Percentiles rank a stretch among this genome's conserved stretches.
These are phyloP conservation scores for Sarcophaga variegata DNA, from an alignment of 2,888 invertebrate genomes.

Conservation along the genomic window DNA sequence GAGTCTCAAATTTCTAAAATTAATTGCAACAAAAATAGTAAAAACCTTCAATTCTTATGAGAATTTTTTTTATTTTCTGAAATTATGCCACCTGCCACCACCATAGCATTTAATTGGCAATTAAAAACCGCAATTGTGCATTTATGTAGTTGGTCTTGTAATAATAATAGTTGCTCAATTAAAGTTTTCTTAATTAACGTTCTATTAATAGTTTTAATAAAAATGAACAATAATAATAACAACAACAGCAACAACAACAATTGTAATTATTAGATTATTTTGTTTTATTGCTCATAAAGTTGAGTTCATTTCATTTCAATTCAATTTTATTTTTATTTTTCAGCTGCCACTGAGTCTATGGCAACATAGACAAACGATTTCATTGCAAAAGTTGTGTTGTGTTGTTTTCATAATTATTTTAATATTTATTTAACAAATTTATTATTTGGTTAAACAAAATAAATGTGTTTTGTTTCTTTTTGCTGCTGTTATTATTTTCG, in stretches of 20 bases:
- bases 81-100: too few relatives aligned
- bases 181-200: neutral
- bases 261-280: too few relatives aligned
- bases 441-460: too few relatives aligned
- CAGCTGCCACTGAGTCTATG: constrained; percentile 49
- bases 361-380: neutral
- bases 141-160: neutral
- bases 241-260: too few relatives aligned
- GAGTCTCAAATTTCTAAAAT: too few relatives aligned
- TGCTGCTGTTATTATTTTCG: neutral
- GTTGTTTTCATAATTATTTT: neutral
- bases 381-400: neutral
- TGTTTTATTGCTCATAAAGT: neutral
- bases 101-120: neutral
- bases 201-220: neutral
- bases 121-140: neutral
- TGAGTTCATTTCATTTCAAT: too few relatives aligned
- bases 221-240: too few relatives aligned
- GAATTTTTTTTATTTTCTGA: too few relatives aligned
- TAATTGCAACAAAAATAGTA: too few relatives aligned
- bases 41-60: too few relatives aligned
- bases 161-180: neutral
- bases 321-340: neutral
- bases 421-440: neutral
- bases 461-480: too few relatives aligned